A percentile compares a stretch with the other conserved stretches of the same genome.
Evolutionary conservation across 2,888 invertebrate species (phyloP).

Genomic region (Thera obeliscata): DNA sequence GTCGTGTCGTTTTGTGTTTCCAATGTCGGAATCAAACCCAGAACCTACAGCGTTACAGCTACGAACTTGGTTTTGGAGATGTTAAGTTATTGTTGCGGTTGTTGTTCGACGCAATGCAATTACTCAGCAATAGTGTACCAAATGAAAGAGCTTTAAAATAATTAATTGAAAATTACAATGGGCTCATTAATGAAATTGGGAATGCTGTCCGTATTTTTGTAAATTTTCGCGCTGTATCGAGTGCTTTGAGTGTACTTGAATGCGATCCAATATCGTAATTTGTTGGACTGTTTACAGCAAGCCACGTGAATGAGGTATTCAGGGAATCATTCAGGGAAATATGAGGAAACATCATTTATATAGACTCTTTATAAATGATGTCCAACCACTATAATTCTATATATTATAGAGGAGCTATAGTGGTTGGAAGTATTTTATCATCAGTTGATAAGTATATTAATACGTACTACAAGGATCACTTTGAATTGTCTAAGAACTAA

Average conservation of each 20-base stretch:
- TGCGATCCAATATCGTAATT: constrained; percentile 23
- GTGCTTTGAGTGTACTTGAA: constrained; percentile 8
- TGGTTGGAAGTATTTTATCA: too few relatives aligned
- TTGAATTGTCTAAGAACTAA: too few relatives aligned
- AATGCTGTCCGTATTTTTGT: constrained; percentile 27
- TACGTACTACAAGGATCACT: too few relatives aligned
- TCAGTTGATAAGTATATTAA: too few relatives aligned
- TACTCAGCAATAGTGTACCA: constrained; percentile 1
- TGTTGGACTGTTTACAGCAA: constrained; percentile 19
- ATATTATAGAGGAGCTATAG: too few relatives aligned
- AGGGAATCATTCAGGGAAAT: too few relatives aligned
- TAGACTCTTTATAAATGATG: too few relatives aligned
- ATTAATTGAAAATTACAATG: constrained; percentile 33
- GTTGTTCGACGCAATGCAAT: constrained; percentile 3
- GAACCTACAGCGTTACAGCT: too few relatives aligned
- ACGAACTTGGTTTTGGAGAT: too few relatives aligned
- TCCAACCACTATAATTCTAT: too few relatives aligned
- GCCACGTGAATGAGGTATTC: constrained; percentile 5
- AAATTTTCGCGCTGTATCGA: constrained; percentile 27
- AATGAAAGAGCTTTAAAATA: constrained; percentile 18
- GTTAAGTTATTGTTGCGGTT: background rate
- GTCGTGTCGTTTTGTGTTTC: too few relatives aligned
- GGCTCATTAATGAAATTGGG: constrained; percentile 38
- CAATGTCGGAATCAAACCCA: too few relatives aligned
- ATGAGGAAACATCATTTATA: background rate